These are phyloP conservation scores for Garra rufa DNA, from an alignment of 2,113 vertebrate species.

Conservation along the genomic window DNA sequence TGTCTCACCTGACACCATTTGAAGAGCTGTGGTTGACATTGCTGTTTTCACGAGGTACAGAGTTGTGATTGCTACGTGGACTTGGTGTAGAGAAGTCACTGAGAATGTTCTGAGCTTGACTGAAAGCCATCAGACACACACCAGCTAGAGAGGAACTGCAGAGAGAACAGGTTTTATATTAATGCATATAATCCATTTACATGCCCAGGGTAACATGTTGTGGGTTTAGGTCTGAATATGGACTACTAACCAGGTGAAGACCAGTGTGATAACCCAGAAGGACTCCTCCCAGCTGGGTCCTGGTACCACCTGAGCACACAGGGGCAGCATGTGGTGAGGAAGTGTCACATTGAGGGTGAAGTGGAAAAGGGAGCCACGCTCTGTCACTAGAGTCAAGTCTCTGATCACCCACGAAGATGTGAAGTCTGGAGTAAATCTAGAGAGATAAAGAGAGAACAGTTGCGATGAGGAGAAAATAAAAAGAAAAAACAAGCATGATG, in stretches of 20 bases:
- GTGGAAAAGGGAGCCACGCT: slow-evolving; percentile 85
- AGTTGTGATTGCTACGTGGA: slow-evolving; percentile 82
- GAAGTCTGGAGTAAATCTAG: slow-evolving; percentile 97
- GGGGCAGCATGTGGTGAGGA: slow-evolving; percentile 92
- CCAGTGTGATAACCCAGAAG: slow-evolving; percentile 92
- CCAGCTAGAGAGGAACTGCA: slow-evolving; percentile 90
- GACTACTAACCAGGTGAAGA: slow-evolving; percentile 87
- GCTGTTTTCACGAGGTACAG: slow-evolving; percentile 77
- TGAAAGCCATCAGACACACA: slow-evolving; percentile 93
- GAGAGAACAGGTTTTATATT: slow-evolving; percentile 45
- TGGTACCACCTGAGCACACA: slow-evolving; percentile 94
- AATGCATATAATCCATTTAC: not conserved
- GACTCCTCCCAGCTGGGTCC: slow-evolving; percentile 97
- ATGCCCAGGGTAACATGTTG: not conserved
- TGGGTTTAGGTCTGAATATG: not conserved
- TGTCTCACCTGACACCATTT: slow-evolving; percentile 85
- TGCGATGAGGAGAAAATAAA: not conserved
- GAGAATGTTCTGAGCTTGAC: slow-evolving; percentile 95
- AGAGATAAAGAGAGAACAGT: not conserved
- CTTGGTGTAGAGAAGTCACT: slow-evolving; percentile 87
- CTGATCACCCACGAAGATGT: slow-evolving; percentile 98
- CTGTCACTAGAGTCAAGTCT: slow-evolving; percentile 88
- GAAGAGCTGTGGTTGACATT: slow-evolving; percentile 78
- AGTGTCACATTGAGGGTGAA: slow-evolving; percentile 96
- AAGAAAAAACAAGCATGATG: not conserved